Evolutionary conservation across 1,140 invertebrate species (phyloP).

Genomic region (Papilio polytes): DNA sequence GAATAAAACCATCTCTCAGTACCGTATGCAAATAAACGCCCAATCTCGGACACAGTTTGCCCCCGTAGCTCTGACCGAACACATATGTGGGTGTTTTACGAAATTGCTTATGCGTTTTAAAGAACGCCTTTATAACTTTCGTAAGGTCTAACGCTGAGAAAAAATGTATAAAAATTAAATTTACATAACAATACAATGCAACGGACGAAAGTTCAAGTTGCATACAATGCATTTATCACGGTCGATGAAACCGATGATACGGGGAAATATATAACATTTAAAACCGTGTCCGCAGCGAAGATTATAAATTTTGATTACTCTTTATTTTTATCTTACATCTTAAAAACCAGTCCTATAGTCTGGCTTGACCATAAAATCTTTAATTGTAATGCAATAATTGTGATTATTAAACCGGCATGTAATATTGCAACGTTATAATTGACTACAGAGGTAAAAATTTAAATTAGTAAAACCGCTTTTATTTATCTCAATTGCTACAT

Average conservation of each 20-base stretch:
- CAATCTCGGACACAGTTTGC: constrained; percentile 88
- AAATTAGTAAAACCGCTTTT: not conserved
- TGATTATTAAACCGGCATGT: not conserved
- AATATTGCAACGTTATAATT: not conserved
- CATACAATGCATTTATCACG: constrained; percentile 24
- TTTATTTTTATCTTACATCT: not conserved
- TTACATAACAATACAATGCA: constrained; percentile 29
- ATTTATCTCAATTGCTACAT: no score
- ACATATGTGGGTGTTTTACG: constrained; percentile 87
- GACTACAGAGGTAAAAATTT: not conserved
- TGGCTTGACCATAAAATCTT: not conserved
- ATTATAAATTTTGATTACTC: not conserved
- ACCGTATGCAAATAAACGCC: constrained; percentile 80
- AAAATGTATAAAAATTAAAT: constrained; percentile 18
- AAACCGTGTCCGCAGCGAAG: not conserved
- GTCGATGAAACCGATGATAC: not conserved
- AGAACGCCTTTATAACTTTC: constrained; percentile 79
- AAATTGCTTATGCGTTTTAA: constrained; percentile 84
- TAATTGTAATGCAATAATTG: not conserved
- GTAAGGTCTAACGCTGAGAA: constrained; percentile 69
- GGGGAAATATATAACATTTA: not conserved
- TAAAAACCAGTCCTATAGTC: not conserved
- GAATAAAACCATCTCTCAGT: constrained; percentile 45
- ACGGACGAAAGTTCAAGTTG: constrained; percentile 23
- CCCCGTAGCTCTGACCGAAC: constrained; percentile 89